Evolutionary conservation across 2,888 invertebrate genomes (phyloP), one percentile per base, ranked within the genome.

Genomic region (Papilio demoleus): DNA sequence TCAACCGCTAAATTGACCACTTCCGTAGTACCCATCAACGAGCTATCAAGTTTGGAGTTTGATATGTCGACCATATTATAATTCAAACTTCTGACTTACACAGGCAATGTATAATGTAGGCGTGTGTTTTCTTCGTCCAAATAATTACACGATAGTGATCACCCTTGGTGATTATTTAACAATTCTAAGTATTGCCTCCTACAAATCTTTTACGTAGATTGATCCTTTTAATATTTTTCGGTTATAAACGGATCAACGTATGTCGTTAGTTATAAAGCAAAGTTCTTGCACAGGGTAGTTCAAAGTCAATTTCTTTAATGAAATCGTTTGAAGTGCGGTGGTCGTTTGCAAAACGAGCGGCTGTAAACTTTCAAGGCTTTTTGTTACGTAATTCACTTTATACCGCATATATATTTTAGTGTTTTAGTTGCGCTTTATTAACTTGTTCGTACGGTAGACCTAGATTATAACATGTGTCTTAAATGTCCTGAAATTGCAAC

Each of bases 1-100:
- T 65, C 34, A 70, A 63, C 58, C 47, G 66, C 42, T 63, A 66
- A 70, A 70, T 66, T 42, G 40, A 66, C 59, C 27, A 65, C 69
- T 69, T 69, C 69, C 69, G 69, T 45, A 65, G n/a, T 53, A 17
- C 12, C 60, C 64, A 69, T 42, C 42, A 42, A 65, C 56, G 19
- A 27, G 11, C 19, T 9, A 24, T 40, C 64, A 2, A 40, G 31
- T 58, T 36, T 27, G 38, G 19, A 27, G 27, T 40, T 53, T 31
- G 53, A 50, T 27, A 50, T 56, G 31, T 56, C 31, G 53, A 17
- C 17, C 31, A 56, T 31, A 56, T 17, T 17, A 31, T n/a, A 56
- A 56, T 56, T 17, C 8, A 11, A 31, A 14, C 31, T 31, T n/a
- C n/a, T n/a, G n/a, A n/a, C n/a, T n/a, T n/a, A n/a, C n/a, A n/a